Evolutionary conservation across 2,888 invertebrate species (phyloP).

Genomic region (Cacoxenus indagator): DNA sequence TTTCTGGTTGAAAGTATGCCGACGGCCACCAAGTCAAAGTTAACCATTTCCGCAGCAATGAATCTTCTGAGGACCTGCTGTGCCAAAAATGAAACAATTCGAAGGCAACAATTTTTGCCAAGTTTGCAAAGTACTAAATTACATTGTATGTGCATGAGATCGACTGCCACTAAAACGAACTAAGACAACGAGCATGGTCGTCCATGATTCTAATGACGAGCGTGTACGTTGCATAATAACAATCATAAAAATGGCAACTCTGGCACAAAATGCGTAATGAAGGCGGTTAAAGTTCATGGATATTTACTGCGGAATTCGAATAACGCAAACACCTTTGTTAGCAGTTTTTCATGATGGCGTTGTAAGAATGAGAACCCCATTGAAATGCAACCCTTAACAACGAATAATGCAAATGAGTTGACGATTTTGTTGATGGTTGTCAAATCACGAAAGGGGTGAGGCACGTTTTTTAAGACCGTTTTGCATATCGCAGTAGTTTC

Average conservation of each 20-base stretch:
- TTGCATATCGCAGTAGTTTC: too few relatives aligned
- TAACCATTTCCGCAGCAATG: conserved; percentile 28
- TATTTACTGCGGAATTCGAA: conserved; percentile 21
- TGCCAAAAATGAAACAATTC: conserved; percentile 15
- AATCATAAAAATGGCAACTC: conserved; percentile 48
- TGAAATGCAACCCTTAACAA: not conserved
- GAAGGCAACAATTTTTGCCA: conserved; percentile 34
- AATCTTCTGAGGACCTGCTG: conserved; percentile 26
- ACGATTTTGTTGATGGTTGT: not conserved
- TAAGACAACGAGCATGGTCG: not conserved
- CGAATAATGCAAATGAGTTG: not conserved
- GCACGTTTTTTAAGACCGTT: not conserved
- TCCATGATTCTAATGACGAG: not conserved
- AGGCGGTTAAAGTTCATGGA: conserved; percentile 29
- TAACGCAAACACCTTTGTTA: conserved; percentile 51
- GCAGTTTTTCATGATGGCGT: conserved; percentile 31
- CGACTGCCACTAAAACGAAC: not conserved
- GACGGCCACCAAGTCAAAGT: conserved; percentile 36
- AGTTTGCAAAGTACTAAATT: conserved; percentile 41
- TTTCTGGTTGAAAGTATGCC: conserved; percentile 17
- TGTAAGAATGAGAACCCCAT: conserved; percentile 12
- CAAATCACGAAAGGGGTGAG: not conserved
- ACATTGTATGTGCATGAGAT: not conserved
- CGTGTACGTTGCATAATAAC: not conserved
- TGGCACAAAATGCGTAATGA: conserved; percentile 24